A percentile compares a stretch with the other conserved stretches of the same genome.
phyloP scores from a whole-genome alignment of 2,113 vertebrate species.

The Zosterops hypoxanthus region DNA sequence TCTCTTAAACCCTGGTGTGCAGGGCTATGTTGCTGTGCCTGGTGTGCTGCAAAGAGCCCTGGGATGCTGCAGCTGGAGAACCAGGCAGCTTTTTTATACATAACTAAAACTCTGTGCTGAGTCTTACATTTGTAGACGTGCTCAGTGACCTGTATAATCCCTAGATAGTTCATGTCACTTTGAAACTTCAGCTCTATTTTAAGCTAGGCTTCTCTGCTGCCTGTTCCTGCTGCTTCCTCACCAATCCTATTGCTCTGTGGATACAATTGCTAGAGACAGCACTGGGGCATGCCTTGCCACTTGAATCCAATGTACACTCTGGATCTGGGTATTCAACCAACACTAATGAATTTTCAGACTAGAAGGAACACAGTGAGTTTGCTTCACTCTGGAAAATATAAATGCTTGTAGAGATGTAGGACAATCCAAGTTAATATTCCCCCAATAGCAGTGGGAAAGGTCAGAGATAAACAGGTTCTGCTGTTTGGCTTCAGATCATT shows the following conservation, averaged over 20 bases:
- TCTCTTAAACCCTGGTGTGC: neutral
- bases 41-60: neutral
- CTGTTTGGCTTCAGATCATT: neutral
- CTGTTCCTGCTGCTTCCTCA: neutral
- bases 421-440: neutral
- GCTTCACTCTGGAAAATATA: neutral
- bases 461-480: neutral
- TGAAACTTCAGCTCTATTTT: constrained; percentile 5
- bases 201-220: constrained; percentile 12
- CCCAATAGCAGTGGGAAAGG: neutral
- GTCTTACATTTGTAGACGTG: neutral
- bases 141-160: constrained; percentile 28
- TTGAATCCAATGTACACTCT: neutral
- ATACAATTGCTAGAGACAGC: neutral
- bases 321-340: neutral
- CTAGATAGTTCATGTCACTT: constrained; percentile 7
- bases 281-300: neutral
- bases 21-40: neutral
- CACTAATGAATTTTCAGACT: neutral
- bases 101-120: neutral
- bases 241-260: neutral
- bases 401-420: neutral
- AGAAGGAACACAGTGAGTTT: neutral
- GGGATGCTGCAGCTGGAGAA: neutral
- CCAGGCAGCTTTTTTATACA: neutral